Evolutionary conservation across 53 echinoderm and acorn worm species (phyloP), one percentile per base, ranked within the genome.

Genomic region (Astropecten irregularis): DNA sequence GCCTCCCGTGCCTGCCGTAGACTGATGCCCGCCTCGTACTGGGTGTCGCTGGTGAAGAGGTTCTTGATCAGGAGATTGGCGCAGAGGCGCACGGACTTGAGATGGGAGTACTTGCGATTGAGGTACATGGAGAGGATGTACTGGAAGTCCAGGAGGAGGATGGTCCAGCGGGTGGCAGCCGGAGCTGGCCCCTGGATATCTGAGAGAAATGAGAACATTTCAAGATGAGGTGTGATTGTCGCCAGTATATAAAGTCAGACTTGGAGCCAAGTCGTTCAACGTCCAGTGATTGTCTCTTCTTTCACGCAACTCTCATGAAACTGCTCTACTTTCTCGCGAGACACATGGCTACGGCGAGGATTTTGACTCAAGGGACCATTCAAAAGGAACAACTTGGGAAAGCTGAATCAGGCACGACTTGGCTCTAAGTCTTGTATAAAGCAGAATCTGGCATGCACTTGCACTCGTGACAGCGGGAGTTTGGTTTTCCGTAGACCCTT

Each of bases 121-220:
- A 96, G 89, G 90, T 96, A 96, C 90, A 96, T 96, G 64, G 97
- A 96, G 25, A 96, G 83, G 69, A 94, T 96, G 77, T 96, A 96
- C 68, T 94, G 97, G 77, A 96, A 90, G 82, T 96, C 97, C 10
- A 96, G 76, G 40, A 88, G 26, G 13, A 96, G 90, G 35, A 96
- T 70, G 1, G 97, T 94, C 97, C 97, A 96, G 18, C 86, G 60
- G 26, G 91, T 68, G 57, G 70, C 73, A 22, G 72, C 46, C n/a
- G 97, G 97, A 19, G 97, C 97, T 4, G 97, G 97, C 25, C 97
- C 97, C 39, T 92, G 97, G 3, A 87, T 76, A 66, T 87, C 94
- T 96, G 83, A 9, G 49, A 68, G 29, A 38, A 11, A 30, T 1
- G 33, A 42, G 13, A 23, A 58, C 2, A 9, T 21, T 57, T 9